Percentiles rank a stretch among this genome's conserved stretches.
Conservation (phyloP, 2,113 vertebrate genomes). For the Megaleporinus macrocephalus region DNA sequence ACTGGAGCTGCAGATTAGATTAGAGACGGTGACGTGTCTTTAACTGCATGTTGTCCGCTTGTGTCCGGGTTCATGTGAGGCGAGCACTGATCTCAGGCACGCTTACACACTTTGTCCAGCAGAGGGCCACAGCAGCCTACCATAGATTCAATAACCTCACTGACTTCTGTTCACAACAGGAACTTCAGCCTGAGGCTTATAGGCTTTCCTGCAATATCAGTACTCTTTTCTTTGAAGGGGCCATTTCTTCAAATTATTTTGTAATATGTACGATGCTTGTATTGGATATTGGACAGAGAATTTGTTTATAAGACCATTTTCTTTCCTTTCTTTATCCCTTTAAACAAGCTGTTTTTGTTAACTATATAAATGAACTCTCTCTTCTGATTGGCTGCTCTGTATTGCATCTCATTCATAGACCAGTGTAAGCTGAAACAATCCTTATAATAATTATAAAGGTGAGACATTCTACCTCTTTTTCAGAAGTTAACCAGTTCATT, state of each 20-base stretch:
- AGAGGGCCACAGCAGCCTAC: slow-evolving; percentile 27
- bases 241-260: background rate
- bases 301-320: too few relatives aligned
- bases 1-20: background rate
- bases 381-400: too few relatives aligned
- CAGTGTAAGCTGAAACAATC: too few relatives aligned
- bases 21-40: background rate
- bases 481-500: too few relatives aligned
- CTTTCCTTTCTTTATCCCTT: too few relatives aligned
- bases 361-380: background rate
- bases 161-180: background rate
- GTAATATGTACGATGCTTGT: too few relatives aligned
- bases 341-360: too few relatives aligned
- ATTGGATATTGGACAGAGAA: too few relatives aligned
- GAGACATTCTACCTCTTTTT: too few relatives aligned
- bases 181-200: background rate
- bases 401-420: too few relatives aligned
- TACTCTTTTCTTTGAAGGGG: background rate
- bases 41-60: background rate
- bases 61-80: background rate
- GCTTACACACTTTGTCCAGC: slow-evolving; percentile 21
- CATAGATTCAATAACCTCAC: background rate
- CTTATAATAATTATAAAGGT: too few relatives aligned
- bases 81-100: background rate
- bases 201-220: background rate